Percentiles rank a stretch among this genome's conserved stretches.
These are phyloP conservation scores for Calephelis perditalis DNA, from an alignment of 2,888 invertebrate species.

Conservation along the genomic window DNA sequence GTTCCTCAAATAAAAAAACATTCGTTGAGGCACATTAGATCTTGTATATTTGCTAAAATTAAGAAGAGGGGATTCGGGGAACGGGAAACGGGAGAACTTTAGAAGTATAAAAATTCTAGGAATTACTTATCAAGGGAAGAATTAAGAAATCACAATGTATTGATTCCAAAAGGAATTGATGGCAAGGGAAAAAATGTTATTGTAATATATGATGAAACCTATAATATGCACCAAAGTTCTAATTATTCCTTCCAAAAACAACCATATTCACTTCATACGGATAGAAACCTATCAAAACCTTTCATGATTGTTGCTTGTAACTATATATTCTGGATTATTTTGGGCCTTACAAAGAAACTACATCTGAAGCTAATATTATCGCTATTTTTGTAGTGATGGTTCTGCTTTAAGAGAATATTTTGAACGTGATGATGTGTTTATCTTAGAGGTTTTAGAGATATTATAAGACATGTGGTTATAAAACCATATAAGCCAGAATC, in stretches of 20 bases:
- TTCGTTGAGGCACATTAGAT: conserved; percentile 12
- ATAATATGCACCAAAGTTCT: too few species aligned
- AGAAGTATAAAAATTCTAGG: neutral
- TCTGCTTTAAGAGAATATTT: conserved; percentile 19
- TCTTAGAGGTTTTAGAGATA: conserved; percentile 25
- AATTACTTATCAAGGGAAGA: neutral
- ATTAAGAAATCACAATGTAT: neutral
- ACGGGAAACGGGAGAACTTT: neutral
- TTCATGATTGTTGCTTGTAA: conserved; percentile 27
- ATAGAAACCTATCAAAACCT: conserved; percentile 21
- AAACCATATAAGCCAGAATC: conserved; percentile 25
- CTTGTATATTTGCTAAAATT: conserved; percentile 14
- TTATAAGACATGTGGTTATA: conserved; percentile 20
- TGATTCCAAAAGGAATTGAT: neutral
- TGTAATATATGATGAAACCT: too few species aligned
- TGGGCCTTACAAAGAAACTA: conserved; percentile 27
- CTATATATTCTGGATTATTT: conserved; percentile 24
- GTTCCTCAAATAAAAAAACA: conserved; percentile 11
- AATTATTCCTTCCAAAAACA: too few species aligned
- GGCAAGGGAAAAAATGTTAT: too few species aligned
- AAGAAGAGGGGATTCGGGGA: conserved; percentile 14
- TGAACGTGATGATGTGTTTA: conserved; percentile 21
- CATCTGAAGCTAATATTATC: conserved; percentile 27
- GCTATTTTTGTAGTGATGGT: conserved; percentile 17
- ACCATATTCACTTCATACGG: too few species aligned